Percentiles rank a stretch among this genome's conserved stretches.
phyloP scores from a whole-genome alignment of 2,888 invertebrate species.

The Callinectes sapidus region DNA sequence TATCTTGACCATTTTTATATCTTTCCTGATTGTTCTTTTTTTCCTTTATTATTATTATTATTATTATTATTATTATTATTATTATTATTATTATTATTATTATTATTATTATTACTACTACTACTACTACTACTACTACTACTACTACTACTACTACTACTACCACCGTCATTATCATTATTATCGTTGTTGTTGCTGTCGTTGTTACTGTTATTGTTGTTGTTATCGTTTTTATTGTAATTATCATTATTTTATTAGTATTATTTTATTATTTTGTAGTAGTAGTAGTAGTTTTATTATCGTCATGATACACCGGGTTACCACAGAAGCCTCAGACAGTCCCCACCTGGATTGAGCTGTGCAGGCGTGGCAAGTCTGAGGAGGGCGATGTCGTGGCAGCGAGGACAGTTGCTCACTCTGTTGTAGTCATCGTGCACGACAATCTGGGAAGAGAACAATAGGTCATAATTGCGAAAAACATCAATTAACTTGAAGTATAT shows the following conservation, averaged over 20 bases:
- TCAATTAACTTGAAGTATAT: no score
- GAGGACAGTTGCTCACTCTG: conserved; percentile 62
- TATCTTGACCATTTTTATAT: not conserved
- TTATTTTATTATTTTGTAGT: no score
- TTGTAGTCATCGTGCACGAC: conserved; percentile 72
- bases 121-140: no score
- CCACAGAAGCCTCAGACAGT: not conserved
- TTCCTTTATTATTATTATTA: no score
- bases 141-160: not conserved
- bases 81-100: no score
- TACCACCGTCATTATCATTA: not conserved
- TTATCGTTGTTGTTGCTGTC: no score
- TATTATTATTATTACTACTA: not conserved
- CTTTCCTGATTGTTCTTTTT: not conserved
- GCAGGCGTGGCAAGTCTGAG: conserved; percentile 45
- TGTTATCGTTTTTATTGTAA: no score
- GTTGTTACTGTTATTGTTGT: no score
- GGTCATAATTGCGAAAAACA: not conserved
- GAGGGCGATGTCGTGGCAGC: conserved; percentile 65
- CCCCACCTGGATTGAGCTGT: conserved; percentile 34
- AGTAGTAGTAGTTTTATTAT: no score
- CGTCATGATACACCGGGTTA: no score
- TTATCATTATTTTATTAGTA: no score
- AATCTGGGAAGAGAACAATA: conserved; percentile 42
- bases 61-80: no score